These are phyloP conservation scores for Dicaeum eximium DNA, from an alignment of 2,113 vertebrate genomes.

Conservation along the genomic window DNA sequence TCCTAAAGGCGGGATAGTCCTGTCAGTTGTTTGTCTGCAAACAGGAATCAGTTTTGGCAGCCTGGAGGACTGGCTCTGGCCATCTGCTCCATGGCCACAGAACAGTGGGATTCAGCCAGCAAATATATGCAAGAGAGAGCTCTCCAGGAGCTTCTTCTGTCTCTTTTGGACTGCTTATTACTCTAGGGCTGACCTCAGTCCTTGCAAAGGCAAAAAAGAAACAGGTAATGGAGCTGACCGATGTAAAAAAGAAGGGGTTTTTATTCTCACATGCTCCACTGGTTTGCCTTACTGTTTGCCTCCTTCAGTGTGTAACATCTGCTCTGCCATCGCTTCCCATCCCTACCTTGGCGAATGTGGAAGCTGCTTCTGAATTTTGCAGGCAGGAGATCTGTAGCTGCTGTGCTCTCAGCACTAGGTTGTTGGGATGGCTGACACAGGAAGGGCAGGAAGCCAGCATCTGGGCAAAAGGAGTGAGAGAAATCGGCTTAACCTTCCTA, in stretches of 20 bases:
- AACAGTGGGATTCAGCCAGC: background rate
- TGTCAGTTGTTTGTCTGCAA: background rate
- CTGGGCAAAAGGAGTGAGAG: background rate
- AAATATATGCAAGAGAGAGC: background rate
- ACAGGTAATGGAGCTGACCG: background rate
- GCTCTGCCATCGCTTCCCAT: fast-evolving
- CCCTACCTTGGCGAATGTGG: background rate
- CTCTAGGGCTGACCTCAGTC: background rate
- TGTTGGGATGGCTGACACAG: background rate
- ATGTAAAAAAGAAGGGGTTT: background rate
- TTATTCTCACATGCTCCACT: background rate
- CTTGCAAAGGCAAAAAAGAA: background rate
- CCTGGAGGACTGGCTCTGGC: background rate
- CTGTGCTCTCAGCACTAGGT: background rate
- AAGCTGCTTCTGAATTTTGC: background rate
- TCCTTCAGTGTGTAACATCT: background rate
- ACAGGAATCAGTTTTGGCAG: background rate
- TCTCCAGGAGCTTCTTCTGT: background rate
- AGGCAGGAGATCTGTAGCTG: background rate
- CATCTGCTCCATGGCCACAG: background rate
- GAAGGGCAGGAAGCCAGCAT: background rate
- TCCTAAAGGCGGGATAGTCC: background rate
- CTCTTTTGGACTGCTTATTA: background rate
- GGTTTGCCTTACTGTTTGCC: background rate
- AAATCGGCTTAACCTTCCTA: background rate